Evolutionary conservation across 2,797 vertebrate species (phyloP).

Genomic region (Pipistrellus kuhlii): DNA sequence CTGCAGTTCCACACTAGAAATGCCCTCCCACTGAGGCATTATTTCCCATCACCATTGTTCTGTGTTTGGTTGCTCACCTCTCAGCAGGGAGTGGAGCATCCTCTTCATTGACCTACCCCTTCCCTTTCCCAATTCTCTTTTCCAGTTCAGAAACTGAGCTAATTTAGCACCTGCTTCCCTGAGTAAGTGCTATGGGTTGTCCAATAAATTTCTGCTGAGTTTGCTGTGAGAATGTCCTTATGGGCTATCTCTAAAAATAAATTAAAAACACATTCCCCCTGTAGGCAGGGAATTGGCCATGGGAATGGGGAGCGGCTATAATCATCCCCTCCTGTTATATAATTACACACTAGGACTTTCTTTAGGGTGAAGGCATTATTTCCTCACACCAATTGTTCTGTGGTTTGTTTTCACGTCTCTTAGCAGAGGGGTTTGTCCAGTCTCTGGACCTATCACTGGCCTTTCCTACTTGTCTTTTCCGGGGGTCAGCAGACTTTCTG

Average conservation of each 20-base stretch:
- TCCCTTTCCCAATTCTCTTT: not conserved
- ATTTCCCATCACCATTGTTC: not conserved
- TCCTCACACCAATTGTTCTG: not conserved
- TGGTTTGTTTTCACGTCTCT: not conserved
- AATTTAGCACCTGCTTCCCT: not conserved
- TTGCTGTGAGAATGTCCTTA: not conserved
- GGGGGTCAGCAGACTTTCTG: not conserved
- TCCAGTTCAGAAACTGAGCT: not conserved
- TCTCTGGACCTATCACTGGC: not conserved
- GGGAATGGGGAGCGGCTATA: not conserved
- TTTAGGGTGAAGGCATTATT: not conserved
- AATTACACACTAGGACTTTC: not conserved
- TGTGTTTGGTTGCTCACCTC: not conserved
- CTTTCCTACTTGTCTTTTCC: not conserved
- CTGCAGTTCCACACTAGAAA: not conserved
- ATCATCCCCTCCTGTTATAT: not conserved
- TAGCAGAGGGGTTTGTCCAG: not conserved
- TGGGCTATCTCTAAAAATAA: not conserved
- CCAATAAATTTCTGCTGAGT: not conserved
- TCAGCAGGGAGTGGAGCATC: not conserved
- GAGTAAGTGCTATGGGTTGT: not conserved
- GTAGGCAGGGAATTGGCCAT: not conserved
- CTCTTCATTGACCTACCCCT: not conserved
- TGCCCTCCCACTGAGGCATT: not conserved
- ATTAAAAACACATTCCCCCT: not conserved